Conservation (phyloP, 2,113 vertebrate genomes). For the Silurus meridionalis region DNA sequence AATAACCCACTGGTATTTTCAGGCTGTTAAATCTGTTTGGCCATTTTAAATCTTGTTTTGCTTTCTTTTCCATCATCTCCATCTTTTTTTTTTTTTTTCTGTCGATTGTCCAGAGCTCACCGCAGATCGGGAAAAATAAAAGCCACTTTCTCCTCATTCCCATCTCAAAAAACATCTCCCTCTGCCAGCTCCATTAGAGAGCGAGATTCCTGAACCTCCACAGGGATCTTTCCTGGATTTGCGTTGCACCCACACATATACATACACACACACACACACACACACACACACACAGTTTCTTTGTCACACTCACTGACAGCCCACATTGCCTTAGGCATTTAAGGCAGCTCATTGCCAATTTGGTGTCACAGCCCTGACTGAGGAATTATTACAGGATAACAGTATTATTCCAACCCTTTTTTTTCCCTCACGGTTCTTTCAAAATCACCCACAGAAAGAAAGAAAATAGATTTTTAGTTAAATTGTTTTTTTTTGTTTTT, state of each 20-base stretch:
- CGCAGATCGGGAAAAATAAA: conserved; percentile 50
- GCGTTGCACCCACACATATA: conserved; percentile 29
- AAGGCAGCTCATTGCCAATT: conserved; percentile 14
- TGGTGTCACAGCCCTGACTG: conserved; percentile 19
- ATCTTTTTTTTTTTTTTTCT: conserved; percentile 13
- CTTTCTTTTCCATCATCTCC: conserved; percentile 43
- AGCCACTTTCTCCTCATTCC: conserved; percentile 40
- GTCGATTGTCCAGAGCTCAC: conserved; percentile 36
- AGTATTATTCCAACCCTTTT: conserved; percentile 16
- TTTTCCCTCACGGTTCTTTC: conserved; percentile 8
- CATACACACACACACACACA: conserved; percentile 27
- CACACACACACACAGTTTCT: conserved; percentile 6
- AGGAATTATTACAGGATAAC: conserved; percentile 27
- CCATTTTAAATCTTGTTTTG: conserved; percentile 35
- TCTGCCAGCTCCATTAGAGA: conserved; percentile 57
- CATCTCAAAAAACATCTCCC: conserved; percentile 52
- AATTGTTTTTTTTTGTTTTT: not conserved
- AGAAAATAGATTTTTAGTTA: not conserved
- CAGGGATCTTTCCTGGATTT: conserved; percentile 57
- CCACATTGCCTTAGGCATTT: conserved; percentile 17
- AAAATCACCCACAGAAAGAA: conserved; percentile 22
- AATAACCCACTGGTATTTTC: conserved; percentile 54
- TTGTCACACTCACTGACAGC: conserved; percentile 20
- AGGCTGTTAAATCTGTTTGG: conserved; percentile 38
- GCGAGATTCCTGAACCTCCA: conserved; percentile 55